Conservation (phyloP, 2,113 vertebrate species). For the Pipa parva region DNA sequence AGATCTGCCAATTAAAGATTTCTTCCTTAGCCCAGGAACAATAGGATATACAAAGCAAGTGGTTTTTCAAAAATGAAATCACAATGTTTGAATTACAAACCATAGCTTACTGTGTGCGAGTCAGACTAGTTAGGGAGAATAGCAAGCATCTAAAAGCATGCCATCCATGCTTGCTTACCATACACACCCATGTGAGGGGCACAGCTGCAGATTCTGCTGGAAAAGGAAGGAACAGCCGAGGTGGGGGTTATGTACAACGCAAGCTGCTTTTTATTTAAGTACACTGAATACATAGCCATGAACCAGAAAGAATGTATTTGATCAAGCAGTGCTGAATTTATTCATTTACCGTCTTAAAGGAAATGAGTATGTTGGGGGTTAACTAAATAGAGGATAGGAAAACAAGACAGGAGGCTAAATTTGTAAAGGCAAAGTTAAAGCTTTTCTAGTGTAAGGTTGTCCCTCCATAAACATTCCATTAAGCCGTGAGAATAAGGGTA, state of each 20-base stretch:
- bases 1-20: neutral
- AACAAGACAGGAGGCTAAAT: no score
- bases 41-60: neutral
- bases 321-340: slow-evolving; percentile 5
- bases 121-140: slow-evolving; percentile 44
- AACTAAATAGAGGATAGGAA: no score
- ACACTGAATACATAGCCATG: slow-evolving; percentile 11
- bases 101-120: slow-evolving; percentile 51
- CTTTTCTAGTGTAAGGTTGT: no score
- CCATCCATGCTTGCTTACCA: slow-evolving; percentile 53
- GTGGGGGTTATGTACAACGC: slow-evolving; percentile 8
- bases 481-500: no score
- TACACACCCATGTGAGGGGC: slow-evolving; percentile 54
- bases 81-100: slow-evolving; percentile 49
- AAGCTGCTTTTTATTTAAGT: slow-evolving; percentile 15
- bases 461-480: no score
- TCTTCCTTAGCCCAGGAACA: neutral
- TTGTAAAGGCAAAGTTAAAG: no score
- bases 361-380: no score
- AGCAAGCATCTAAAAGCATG: slow-evolving; percentile 50
- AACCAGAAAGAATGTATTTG: slow-evolving; percentile 32
- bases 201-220: slow-evolving; percentile 57
- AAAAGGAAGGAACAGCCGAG: slow-evolving; percentile 37
- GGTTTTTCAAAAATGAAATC: neutral
- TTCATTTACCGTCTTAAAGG: no score